phyloP scores from a whole-genome alignment of 2,888 invertebrate genomes.

The Thyatira batis region DNA sequence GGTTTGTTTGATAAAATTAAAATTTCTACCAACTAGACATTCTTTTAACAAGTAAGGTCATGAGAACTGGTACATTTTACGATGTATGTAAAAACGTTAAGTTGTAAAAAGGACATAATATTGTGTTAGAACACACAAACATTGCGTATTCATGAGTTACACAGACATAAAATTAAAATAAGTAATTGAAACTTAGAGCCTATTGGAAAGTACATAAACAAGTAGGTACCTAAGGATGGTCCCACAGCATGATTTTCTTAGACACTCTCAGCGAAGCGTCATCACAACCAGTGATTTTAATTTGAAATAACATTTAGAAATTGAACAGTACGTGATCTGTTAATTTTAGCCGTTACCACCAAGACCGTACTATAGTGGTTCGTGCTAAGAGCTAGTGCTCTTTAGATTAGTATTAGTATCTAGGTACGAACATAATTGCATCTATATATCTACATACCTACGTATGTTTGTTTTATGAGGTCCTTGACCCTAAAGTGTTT shows the following conservation, averaged over 20 bases:
- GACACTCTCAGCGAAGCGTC: no score
- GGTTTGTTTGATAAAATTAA: no score
- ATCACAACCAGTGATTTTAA: no score
- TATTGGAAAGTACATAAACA: neutral
- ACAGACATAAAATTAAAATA: slow-evolving; percentile 4
- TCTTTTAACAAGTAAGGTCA: neutral
- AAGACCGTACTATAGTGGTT: no score
- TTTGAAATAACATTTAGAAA: no score
- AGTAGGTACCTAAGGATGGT: no score
- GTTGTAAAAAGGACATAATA: slow-evolving; percentile 5
- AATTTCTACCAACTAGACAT: neutral
- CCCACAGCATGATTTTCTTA: no score
- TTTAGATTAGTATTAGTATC: no score
- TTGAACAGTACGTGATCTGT: no score
- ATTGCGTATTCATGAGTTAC: slow-evolving; percentile 4
- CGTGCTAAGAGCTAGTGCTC: no score
- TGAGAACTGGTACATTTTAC: slow-evolving; percentile 2
- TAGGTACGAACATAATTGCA: neutral
- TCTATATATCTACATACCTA: neutral
- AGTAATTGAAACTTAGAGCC: neutral
- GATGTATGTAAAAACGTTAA: neutral
- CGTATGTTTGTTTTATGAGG: neutral
- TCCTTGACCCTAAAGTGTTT: neutral
- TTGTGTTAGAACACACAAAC: neutral
- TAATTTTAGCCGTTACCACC: no score